Conservation (phyloP, 2,113 vertebrate species). For the Panthera uncia region DNA sequence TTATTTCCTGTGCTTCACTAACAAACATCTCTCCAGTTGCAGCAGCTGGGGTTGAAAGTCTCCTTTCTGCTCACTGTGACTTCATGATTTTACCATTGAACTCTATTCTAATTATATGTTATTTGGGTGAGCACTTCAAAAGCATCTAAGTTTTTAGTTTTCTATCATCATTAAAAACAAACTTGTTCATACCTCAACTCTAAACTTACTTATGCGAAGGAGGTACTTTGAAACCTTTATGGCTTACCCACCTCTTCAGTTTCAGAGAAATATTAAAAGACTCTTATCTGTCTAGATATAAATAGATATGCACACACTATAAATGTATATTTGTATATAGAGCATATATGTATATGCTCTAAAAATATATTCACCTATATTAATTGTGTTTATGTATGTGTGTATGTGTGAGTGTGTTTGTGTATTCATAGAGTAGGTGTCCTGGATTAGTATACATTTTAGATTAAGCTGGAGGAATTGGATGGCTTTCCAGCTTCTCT, state of each 20-base stretch:
- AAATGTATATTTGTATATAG: background rate
- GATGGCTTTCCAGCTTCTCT: background rate
- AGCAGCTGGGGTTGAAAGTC: background rate
- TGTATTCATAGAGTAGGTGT: background rate
- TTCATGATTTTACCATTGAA: background rate
- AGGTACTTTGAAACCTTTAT: background rate
- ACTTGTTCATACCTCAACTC: background rate
- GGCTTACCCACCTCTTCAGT: background rate
- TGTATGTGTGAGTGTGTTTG: background rate
- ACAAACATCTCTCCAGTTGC: background rate
- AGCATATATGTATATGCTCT: background rate
- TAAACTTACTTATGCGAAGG: background rate
- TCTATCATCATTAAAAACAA: background rate
- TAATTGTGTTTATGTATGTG: background rate
- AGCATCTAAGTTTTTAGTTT: background rate
- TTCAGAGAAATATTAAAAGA: background rate
- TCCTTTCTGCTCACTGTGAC: background rate
- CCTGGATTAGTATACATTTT: background rate
- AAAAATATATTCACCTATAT: background rate
- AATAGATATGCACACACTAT: background rate
- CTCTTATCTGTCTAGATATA: background rate
- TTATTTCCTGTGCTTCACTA: background rate
- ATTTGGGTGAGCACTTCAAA: constrained; percentile 32
- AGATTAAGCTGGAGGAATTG: background rate
- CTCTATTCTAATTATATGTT: background rate